These are phyloP conservation scores for Ditylenchus weischeri DNA, from an alignment of 2,888 invertebrate species.

Conservation along the genomic window DNA sequence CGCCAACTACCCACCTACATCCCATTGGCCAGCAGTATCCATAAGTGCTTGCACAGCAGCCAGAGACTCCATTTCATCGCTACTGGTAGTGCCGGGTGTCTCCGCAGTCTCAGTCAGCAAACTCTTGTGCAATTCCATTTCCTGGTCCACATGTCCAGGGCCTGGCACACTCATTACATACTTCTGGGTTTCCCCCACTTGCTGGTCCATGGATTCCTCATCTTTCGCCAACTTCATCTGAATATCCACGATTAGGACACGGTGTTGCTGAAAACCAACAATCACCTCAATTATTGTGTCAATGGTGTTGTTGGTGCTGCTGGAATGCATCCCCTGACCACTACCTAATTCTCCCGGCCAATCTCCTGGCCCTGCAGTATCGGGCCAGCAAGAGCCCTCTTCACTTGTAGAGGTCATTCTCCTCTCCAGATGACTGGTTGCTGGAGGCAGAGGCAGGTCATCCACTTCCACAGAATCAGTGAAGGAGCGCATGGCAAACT, in stretches of 20 bases:
- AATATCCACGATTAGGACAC: neutral
- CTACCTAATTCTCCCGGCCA: neutral
- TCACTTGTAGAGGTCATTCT: neutral
- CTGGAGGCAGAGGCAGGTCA: constrained; percentile 43
- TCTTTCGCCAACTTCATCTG: neutral
- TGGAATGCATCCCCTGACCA: constrained; percentile 32
- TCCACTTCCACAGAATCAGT: constrained; percentile 55
- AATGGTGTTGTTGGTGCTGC: constrained; percentile 49
- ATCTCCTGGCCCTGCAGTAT: neutral
- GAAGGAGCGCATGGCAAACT: constrained; percentile 56
- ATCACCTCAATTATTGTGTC: constrained; percentile 57
- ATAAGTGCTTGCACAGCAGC: too few relatives aligned
- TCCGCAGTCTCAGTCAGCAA: constrained; percentile 32
- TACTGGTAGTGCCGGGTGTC: constrained; percentile 1
- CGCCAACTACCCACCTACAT: too few relatives aligned
- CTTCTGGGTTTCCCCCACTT: constrained; percentile 54
- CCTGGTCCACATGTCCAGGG: constrained; percentile 52
- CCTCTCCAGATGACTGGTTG: neutral
- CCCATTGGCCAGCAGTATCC: too few relatives aligned
- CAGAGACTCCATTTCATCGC: constrained; percentile 1
- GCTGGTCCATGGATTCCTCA: neutral
- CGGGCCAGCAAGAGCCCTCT: neutral
- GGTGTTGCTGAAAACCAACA: neutral
- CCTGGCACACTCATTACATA: constrained; percentile 55
- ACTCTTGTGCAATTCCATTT: constrained; percentile 54